These are phyloP conservation scores for Leptinotarsa rubiginosa DNA, from an alignment of 2,888 invertebrate genomes.

Conservation along the genomic window DNA sequence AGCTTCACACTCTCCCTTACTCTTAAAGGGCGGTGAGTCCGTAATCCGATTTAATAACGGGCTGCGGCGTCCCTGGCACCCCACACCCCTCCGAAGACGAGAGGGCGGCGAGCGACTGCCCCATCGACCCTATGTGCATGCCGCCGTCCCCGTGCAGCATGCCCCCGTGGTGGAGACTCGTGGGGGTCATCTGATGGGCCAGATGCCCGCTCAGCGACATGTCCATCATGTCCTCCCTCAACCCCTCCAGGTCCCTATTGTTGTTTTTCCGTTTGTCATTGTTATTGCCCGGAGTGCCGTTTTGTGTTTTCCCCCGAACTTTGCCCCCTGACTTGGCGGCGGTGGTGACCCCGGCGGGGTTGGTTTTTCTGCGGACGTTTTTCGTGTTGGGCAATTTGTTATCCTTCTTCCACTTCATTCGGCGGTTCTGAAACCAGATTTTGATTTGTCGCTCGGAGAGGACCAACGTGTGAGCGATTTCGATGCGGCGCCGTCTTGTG, in stretches of 20 bases:
- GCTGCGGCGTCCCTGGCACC: constrained; percentile 68
- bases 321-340: constrained; percentile 66
- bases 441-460: constrained; percentile 92
- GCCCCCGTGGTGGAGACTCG: constrained; percentile 59
- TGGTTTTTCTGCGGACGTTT: constrained; percentile 81
- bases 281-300: constrained; percentile 67
- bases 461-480: constrained; percentile 96
- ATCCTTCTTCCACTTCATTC: constrained; percentile 90
- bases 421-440: constrained; percentile 88
- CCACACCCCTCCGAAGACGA: constrained; percentile 70
- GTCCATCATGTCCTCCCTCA: constrained; percentile 68
- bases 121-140: constrained; percentile 68
- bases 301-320: constrained; percentile 65
- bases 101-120: constrained; percentile 70
- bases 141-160: constrained; percentile 65
- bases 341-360: constrained; percentile 78
- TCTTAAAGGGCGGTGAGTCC: constrained; percentile 83
- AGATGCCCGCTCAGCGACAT: constrained; percentile 61
- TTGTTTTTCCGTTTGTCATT: constrained; percentile 77
- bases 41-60: constrained; percentile 87
- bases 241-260: constrained; percentile 71
- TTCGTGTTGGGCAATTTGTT: constrained; percentile 90
- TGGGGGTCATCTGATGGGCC: constrained; percentile 68
- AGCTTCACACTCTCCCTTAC: constrained; percentile 44
- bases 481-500: constrained; percentile 93